These are phyloP conservation scores for Pandemis cinnamomeana DNA, from an alignment of 2,888 invertebrate genomes.

Conservation along the genomic window DNA sequence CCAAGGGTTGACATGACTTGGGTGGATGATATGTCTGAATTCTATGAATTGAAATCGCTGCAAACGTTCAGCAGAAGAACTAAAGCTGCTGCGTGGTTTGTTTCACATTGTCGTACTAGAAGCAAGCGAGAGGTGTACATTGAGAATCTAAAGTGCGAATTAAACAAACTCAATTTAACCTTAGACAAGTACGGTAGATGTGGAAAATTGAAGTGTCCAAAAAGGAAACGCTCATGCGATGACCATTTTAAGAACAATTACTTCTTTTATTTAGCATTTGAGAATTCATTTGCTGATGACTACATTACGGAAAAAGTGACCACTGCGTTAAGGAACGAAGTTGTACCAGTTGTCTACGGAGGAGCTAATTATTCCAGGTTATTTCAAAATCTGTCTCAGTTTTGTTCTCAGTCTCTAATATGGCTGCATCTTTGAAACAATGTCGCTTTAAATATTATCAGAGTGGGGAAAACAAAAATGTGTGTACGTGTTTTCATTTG, in stretches of 20 bases:
- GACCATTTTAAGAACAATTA: slow-evolving; percentile 55
- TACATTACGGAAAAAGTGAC: slow-evolving; percentile 66
- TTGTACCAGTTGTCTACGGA: slow-evolving; percentile 87
- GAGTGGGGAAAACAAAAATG: too few species aligned
- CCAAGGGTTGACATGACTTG: slow-evolving; percentile 60
- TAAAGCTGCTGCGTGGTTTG: slow-evolving; percentile 61
- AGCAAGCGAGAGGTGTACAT: slow-evolving; percentile 50
- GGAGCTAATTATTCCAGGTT: slow-evolving; percentile 83
- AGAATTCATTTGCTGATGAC: slow-evolving; percentile 61
- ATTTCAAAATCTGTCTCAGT: not conserved
- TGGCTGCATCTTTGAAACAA: too few species aligned
- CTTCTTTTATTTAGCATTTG: slow-evolving; percentile 65
- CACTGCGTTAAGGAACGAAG: slow-evolving; percentile 76
- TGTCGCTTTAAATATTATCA: too few species aligned
- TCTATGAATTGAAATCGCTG: slow-evolving; percentile 45
- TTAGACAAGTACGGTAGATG: slow-evolving; percentile 62
- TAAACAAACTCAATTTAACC: slow-evolving; percentile 50
- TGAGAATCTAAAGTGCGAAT: slow-evolving; percentile 45
- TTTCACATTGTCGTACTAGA: slow-evolving; percentile 54
- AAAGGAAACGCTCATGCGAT: slow-evolving; percentile 47
- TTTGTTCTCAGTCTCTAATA: too few species aligned
- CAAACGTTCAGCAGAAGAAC: slow-evolving; percentile 46
- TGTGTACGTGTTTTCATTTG: not conserved
- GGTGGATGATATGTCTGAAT: slow-evolving; percentile 57
- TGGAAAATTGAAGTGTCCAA: slow-evolving; percentile 52